phyloP scores from a whole-genome alignment of 2,797 vertebrate genomes.

The Mormyrops boulengeri region DNA sequence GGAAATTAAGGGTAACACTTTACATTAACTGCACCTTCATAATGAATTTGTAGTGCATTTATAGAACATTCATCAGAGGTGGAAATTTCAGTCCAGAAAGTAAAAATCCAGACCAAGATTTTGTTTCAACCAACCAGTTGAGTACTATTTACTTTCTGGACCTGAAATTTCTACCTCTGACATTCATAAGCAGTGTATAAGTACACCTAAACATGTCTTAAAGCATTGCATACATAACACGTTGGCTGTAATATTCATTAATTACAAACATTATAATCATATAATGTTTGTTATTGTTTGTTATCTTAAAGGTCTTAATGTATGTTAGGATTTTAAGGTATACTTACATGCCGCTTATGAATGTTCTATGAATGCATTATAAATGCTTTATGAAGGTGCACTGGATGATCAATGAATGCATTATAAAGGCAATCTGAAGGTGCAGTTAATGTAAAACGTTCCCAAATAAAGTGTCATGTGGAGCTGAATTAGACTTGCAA shows the following conservation, averaged over 20 bases:
- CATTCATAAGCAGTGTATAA: not conserved
- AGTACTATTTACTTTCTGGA: not conserved
- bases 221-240: not conserved
- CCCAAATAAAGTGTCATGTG: not conserved
- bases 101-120: not conserved
- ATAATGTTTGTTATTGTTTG: no score
- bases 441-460: not conserved
- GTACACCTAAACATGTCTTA: not conserved
- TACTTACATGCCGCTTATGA: not conserved
- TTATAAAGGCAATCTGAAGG: not conserved
- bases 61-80: not conserved
- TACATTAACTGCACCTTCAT: not conserved
- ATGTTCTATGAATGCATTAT: no score
- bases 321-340: no score
- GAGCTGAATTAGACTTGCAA: not conserved
- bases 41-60: not conserved
- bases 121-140: not conserved
- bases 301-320: no score
- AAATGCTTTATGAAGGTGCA: no score
- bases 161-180: not conserved
- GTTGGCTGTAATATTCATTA: not conserved
- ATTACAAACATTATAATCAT: not conserved
- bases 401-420: not conserved
- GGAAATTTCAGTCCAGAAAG: not conserved
- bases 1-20: not conserved